Evolutionary conservation across 2,888 invertebrate species (phyloP).

Genomic region (Macaria notata): DNA sequence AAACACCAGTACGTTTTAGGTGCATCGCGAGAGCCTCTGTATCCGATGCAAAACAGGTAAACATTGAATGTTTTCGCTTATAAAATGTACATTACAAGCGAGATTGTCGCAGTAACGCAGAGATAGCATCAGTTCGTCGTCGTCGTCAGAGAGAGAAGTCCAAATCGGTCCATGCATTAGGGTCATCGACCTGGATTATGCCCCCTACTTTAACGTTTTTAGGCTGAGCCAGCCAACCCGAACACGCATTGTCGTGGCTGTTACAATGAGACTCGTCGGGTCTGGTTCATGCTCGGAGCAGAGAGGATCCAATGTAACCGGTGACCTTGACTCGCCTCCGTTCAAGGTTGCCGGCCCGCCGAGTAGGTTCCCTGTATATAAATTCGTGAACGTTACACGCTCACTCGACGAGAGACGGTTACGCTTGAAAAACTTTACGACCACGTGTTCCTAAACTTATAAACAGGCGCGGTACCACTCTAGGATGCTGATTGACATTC

Average conservation of each 20-base stretch:
- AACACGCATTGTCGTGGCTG: constrained; percentile 62
- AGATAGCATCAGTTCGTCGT: constrained; percentile 25
- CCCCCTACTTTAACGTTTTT: constrained; percentile 54
- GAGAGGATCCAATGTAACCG: constrained; percentile 47
- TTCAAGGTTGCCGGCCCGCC: constrained; percentile 61
- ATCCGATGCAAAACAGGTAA: too few relatives aligned
- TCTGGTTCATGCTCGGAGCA: constrained; percentile 42
- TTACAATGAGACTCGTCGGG: constrained; percentile 63
- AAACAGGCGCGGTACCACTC: constrained; percentile 17
- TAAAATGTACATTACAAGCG: neutral
- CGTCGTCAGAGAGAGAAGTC: constrained; percentile 51
- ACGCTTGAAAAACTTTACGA: constrained; percentile 35
- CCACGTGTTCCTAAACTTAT: constrained; percentile 33
- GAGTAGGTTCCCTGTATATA: constrained; percentile 36
- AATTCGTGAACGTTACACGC: constrained; percentile 40
- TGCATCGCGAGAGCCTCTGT: too few relatives aligned
- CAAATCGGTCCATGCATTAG: constrained; percentile 66
- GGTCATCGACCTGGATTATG: constrained; percentile 66
- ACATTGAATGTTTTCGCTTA: too few relatives aligned
- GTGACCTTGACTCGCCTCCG: constrained; percentile 67
- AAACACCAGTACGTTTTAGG: too few relatives aligned
- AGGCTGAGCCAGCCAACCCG: constrained; percentile 61
- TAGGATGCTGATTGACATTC: neutral
- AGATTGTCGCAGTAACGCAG: constrained; percentile 7
- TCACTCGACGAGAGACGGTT: constrained; percentile 33